phyloP scores from a whole-genome alignment of 2,797 vertebrate genomes.

The Delichon dasypus region DNA sequence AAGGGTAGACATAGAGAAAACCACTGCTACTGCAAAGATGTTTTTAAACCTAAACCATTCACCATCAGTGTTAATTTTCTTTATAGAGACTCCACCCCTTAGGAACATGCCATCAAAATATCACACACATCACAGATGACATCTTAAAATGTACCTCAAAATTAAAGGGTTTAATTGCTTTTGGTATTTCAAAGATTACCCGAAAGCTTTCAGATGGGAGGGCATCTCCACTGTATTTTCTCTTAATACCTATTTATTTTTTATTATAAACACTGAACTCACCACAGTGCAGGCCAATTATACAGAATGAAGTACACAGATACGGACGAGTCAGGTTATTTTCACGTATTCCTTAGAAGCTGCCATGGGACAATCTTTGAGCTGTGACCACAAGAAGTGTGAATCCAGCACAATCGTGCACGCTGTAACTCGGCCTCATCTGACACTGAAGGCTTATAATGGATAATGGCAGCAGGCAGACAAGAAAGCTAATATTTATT shows the following conservation, averaged over 20 bases:
- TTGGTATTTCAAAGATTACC: neutral
- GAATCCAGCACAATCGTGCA: neutral
- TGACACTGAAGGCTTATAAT: neutral
- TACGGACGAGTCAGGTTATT: neutral
- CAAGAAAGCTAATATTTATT: conserved; percentile 13
- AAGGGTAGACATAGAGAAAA: neutral
- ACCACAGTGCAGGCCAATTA: neutral
- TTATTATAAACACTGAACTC: neutral
- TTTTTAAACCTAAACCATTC: neutral
- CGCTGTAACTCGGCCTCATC: neutral
- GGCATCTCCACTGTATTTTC: neutral
- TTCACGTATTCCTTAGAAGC: neutral
- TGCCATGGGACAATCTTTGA: neutral
- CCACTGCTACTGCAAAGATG: neutral
- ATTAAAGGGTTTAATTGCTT: neutral
- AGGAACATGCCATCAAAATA: neutral
- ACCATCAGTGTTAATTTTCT: neutral
- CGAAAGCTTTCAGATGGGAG: neutral
- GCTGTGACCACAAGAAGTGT: neutral
- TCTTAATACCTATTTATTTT: neutral
- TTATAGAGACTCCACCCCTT: neutral
- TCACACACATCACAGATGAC: neutral
- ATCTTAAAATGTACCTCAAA: neutral
- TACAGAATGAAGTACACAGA: fast-evolving
- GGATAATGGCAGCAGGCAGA: neutral